phyloP scores from a whole-genome alignment of 2,797 vertebrate species.

The Artibeus jamaicensis region DNA sequence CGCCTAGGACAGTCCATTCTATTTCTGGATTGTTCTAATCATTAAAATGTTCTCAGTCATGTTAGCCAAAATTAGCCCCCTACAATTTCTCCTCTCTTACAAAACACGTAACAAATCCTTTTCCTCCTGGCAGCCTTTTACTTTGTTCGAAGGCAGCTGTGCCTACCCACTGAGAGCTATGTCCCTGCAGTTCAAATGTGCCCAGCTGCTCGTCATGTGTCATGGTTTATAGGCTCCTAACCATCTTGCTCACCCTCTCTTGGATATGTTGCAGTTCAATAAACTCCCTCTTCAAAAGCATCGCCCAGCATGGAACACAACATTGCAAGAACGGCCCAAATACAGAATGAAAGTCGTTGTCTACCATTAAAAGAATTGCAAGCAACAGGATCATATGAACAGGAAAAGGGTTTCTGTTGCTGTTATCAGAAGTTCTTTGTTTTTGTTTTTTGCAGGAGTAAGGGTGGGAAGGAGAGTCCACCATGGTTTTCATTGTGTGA shows the following conservation, averaged over 20 bases:
- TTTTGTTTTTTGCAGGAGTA: background rate
- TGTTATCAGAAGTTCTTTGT: background rate
- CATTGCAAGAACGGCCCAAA: background rate
- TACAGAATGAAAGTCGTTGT: background rate
- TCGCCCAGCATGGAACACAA: background rate
- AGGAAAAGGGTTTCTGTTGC: background rate
- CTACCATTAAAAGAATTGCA: background rate
- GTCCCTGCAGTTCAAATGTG: constrained; percentile 27
- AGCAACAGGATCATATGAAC: background rate
- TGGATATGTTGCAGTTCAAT: background rate
- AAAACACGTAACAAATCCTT: constrained; percentile 20
- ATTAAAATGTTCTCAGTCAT: constrained; percentile 49
- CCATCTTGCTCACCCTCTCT: background rate
- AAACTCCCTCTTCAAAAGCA: constrained; percentile 26
- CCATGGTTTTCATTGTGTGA: background rate
- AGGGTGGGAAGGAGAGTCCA: background rate
- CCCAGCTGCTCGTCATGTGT: background rate
- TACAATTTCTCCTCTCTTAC: constrained; percentile 10
- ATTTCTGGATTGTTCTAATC: constrained; percentile 48
- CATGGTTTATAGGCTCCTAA: constrained; percentile 21
- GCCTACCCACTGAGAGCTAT: background rate
- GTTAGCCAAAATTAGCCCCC: constrained; percentile 60
- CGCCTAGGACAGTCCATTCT: constrained; percentile 29
- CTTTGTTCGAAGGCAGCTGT: constrained; percentile 52
- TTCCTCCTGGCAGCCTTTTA: constrained; percentile 20